Evolutionary conservation across 2,888 invertebrate species (phyloP), one percentile per base, ranked within the genome.

Genomic region (Caenorhabditis angaria): DNA sequence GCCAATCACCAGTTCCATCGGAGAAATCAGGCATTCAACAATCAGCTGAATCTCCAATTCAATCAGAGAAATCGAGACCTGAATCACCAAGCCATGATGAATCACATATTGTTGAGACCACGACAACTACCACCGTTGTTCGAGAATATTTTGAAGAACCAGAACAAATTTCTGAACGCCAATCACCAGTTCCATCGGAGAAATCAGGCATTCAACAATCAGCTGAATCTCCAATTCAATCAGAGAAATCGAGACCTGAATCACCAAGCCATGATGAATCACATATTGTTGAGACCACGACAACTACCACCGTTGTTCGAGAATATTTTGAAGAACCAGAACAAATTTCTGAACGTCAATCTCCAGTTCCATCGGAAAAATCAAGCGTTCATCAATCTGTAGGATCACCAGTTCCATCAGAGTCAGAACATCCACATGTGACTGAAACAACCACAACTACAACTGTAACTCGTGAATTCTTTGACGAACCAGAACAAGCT

Each of bases 371-470:
- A 41, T 41, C 41, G 18, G 41, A 41, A 18, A 41, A 14, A 24
- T 50, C 50, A 50, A 4, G 4, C 5, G 48, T 18, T 18, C 48
- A 20, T 12, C 18, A 4, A 48, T 48, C 48, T 48, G 10, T 10
- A 8, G 32, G 32, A 32, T 48, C 48, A 48, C 48, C n/a, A 6
- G 22, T 20, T 50, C 50, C 20, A 22, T 22, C 22, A 1, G 55
- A 56, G 8, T 22, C 55, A n/a, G 41, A 41, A 41, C 41, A 6
- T 12, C 61, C 60, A 47, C 63, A 53, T 29, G 62, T 63, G 25
- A 59, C 47, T 14, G 72, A 69, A 28, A 69, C 59, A 27, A 76
- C 64, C 10, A 76, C 69, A 14, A 68, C 67, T 3, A 70, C 70
- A 14, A 71, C 65, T 41, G 69, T 69, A 2, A 66, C 70, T 18